phyloP scores from a whole-genome alignment of 1,140 invertebrate species.

The Papilio aristodemus region DNA sequence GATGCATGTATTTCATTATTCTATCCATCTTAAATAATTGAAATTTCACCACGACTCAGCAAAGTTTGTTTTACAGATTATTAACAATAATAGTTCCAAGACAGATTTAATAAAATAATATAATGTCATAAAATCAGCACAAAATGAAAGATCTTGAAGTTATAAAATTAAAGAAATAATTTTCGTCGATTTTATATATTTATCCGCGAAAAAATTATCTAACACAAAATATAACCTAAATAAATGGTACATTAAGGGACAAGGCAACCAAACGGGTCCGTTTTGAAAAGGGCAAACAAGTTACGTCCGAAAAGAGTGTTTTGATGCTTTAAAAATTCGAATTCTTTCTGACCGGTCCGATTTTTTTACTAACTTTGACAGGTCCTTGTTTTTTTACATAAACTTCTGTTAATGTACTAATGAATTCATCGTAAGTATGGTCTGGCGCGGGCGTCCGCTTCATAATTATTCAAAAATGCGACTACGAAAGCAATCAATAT shows the following conservation, averaged over 20 bases:
- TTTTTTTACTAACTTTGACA: conserved; percentile 6
- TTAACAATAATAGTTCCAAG: too few species aligned
- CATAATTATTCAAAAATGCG: too few species aligned
- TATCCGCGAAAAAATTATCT: not conserved
- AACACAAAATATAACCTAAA: not conserved
- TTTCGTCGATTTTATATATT: too few species aligned
- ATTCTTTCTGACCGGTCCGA: not conserved
- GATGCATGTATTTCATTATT: too few species aligned
- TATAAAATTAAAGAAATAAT: too few species aligned
- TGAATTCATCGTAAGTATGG: not conserved
- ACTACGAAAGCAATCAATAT: too few species aligned
- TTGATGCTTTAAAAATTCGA: not conserved
- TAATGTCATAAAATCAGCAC: too few species aligned
- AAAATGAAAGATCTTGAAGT: too few species aligned
- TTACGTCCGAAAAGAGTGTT: not conserved
- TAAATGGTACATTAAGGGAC: not conserved
- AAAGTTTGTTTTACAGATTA: too few species aligned
- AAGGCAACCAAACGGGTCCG: not conserved
- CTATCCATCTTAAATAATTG: too few species aligned
- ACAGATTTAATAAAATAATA: too few species aligned
- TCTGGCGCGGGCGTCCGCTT: not conserved
- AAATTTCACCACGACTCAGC: too few species aligned
- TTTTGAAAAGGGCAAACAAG: conserved; percentile 14
- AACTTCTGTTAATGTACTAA: not conserved
- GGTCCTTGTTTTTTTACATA: not conserved